These are phyloP conservation scores for Archilochus colubris DNA, from an alignment of 2,113 vertebrate species.

Conservation along the genomic window DNA sequence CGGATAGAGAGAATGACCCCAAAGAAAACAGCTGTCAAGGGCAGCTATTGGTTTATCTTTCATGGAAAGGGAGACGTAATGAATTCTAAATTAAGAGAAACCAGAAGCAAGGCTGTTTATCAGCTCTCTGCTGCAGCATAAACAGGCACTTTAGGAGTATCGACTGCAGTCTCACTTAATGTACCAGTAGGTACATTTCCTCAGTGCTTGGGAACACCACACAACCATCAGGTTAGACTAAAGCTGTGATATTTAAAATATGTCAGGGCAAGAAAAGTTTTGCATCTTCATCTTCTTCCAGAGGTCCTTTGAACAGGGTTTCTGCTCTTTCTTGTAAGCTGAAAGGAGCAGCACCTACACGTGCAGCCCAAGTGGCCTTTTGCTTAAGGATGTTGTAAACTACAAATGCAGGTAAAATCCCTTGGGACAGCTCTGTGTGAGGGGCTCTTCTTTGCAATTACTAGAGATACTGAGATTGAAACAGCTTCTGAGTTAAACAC, in stretches of 20 bases:
- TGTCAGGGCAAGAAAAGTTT: background rate
- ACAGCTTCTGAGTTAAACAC: background rate
- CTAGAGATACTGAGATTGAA: background rate
- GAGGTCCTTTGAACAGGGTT: background rate
- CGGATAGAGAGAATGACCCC: constrained; percentile 77
- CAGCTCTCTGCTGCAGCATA: constrained; percentile 8
- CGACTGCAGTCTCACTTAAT: constrained; percentile 21
- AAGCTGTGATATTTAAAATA: background rate
- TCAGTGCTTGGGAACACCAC: background rate
- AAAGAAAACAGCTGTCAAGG: constrained; percentile 85
- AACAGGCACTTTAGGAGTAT: constrained; percentile 43
- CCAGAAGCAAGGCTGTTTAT: constrained; percentile 47
- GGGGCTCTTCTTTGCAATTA: background rate
- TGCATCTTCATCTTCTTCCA: background rate
- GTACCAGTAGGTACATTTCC: constrained; percentile 26
- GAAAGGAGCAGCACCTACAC: rapidly evolving
- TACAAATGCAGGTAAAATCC: background rate
- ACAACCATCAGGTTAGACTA: background rate
- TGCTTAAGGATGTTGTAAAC: background rate
- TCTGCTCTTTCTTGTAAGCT: background rate
- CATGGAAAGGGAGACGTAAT: constrained; percentile 75
- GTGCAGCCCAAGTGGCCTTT: background rate
- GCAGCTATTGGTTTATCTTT: constrained; percentile 82
- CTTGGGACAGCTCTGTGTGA: background rate
- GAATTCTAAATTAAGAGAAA: constrained; percentile 78